phyloP scores from a whole-genome alignment of 1,140 invertebrate species.

The Melitaea cinxia region DNA sequence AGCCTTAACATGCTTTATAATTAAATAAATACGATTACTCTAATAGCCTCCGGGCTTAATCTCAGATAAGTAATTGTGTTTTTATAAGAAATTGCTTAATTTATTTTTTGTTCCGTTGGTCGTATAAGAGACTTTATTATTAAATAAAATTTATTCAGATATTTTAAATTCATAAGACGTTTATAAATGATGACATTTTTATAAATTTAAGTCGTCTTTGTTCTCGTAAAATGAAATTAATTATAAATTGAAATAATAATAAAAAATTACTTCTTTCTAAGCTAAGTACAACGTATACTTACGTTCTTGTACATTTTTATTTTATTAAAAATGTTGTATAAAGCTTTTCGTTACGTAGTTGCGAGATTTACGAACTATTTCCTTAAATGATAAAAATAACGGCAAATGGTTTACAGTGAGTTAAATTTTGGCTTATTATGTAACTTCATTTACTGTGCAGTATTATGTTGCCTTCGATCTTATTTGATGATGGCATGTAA shows the following conservation, averaged over 20 bases:
- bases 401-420: too few relatives aligned
- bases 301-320: too few relatives aligned
- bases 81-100: background rate
- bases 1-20: background rate
- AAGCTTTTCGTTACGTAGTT: too few relatives aligned
- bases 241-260: background rate
- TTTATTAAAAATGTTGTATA: too few relatives aligned
- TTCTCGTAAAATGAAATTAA: background rate
- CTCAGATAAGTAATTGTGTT: slow-evolving; percentile 1
- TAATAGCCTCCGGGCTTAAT: slow-evolving; percentile 1
- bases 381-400: too few relatives aligned
- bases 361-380: too few relatives aligned
- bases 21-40: background rate
- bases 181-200: background rate
- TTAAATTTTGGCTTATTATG: too few relatives aligned
- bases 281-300: too few relatives aligned
- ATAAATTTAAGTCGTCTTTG: background rate
- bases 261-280: too few relatives aligned
- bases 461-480: too few relatives aligned
- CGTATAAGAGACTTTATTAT: background rate
- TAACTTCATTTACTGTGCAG: too few relatives aligned
- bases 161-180: background rate
- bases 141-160: background rate
- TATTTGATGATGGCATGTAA: too few relatives aligned
- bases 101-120: background rate